Evolutionary conservation across 1,140 invertebrate genomes (phyloP).

Genomic region (Diprion similis): DNA sequence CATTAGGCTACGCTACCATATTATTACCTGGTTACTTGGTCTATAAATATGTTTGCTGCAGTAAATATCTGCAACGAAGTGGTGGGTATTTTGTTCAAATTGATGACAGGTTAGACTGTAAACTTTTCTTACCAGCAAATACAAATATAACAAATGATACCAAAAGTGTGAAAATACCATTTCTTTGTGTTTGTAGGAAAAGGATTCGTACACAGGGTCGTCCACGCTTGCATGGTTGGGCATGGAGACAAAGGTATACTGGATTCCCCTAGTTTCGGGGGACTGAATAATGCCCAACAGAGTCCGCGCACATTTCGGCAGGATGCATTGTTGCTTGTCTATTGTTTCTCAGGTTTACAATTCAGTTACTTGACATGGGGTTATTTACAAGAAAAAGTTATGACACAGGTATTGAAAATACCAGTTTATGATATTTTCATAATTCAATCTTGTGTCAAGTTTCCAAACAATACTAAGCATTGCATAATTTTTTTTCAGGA

Average conservation of each 20-base stretch:
- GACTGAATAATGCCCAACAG: slow-evolving; percentile 35
- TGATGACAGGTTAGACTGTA: background rate
- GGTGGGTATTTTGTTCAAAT: slow-evolving; percentile 63
- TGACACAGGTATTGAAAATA: slow-evolving; percentile 72
- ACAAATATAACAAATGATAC: no score
- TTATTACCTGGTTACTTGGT: slow-evolving; percentile 86
- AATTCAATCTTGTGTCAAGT: no score
- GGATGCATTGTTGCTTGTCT: slow-evolving; percentile 68
- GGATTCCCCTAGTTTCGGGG: slow-evolving; percentile 46
- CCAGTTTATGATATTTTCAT: no score
- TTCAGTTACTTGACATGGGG: slow-evolving; percentile 94
- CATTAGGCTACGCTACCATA: slow-evolving; percentile 88
- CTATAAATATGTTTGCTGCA: slow-evolving; percentile 82
- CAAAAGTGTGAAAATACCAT: no score
- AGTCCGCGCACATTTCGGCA: slow-evolving; percentile 58
- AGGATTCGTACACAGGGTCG: slow-evolving; percentile 63
- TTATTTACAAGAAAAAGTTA: slow-evolving; percentile 91
- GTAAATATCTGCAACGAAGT: slow-evolving; percentile 81
- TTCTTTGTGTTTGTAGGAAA: slow-evolving; percentile 49
- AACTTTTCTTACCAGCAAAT: no score
- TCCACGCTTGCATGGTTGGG: slow-evolving; percentile 73
- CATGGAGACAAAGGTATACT: slow-evolving; percentile 56
- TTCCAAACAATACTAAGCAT: no score
- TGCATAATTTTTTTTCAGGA: slow-evolving; percentile 58
- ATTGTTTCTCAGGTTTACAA: slow-evolving; percentile 91